Conservation (phyloP, 2,113 vertebrate species). For the Thamnophis sirtalis region DNA sequence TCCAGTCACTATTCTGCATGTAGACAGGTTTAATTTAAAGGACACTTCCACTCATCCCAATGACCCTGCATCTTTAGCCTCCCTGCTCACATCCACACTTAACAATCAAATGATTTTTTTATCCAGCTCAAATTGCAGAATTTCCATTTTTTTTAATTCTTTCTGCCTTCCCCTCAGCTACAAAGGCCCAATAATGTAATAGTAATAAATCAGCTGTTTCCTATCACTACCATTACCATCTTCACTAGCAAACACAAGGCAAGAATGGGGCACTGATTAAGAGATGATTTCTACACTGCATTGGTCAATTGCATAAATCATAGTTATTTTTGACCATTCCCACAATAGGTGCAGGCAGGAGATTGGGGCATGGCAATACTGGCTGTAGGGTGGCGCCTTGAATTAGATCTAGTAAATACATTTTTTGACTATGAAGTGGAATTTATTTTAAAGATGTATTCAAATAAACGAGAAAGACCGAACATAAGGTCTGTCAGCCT, state of each 20-base stretch:
- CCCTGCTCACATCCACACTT: neutral
- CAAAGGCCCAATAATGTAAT: neutral
- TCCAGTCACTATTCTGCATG: neutral
- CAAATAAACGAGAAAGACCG: neutral
- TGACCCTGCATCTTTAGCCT: neutral
- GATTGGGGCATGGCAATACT: neutral
- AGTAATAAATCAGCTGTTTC: neutral
- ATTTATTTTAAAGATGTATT: neutral
- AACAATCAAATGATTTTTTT: neutral
- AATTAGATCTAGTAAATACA: constrained; percentile 9
- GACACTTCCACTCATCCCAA: neutral
- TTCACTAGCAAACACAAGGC: neutral
- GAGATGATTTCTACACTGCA: neutral
- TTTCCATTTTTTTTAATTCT: neutral
- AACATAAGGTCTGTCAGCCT: neutral
- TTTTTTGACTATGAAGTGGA: neutral
- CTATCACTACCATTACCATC: neutral
- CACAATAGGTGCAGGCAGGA: neutral
- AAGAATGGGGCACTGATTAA: neutral
- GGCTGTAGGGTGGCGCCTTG: neutral
- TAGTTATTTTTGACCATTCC: neutral
- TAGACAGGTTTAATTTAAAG: constrained; percentile 10
- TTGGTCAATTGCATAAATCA: neutral
- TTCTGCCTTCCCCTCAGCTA: neutral
- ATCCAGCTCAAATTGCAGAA: neutral